phyloP scores from a whole-genome alignment of 2,797 vertebrate species.

The Eulemur rubriventer region DNA sequence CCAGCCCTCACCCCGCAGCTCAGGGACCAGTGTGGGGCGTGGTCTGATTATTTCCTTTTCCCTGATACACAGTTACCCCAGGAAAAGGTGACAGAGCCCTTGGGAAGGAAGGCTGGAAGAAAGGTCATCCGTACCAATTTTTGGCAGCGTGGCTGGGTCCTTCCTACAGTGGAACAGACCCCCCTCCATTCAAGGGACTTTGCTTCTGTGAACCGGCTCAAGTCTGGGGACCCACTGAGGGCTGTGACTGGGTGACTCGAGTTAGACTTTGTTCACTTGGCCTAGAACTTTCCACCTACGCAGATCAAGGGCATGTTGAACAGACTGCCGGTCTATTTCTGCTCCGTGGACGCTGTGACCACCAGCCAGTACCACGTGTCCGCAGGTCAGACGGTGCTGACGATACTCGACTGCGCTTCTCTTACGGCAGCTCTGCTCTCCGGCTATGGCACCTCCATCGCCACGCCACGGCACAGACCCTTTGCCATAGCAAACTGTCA shows the following conservation, averaged over 20 bases:
- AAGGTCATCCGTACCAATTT: neutral
- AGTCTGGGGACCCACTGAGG: neutral
- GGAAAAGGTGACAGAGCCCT: neutral
- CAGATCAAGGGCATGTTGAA: neutral
- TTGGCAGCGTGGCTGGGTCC: neutral
- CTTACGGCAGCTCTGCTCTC: no score
- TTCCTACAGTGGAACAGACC: neutral
- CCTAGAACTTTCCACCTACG: neutral
- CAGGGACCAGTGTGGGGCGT: rapidly evolving
- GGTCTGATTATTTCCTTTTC: no score
- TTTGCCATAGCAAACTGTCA: no score
- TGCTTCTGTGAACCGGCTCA: neutral
- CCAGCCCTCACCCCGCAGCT: rapidly evolving
- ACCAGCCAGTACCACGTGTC: no score
- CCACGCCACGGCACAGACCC: rapidly evolving
- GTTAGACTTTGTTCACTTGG: neutral
- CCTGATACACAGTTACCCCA: no score
- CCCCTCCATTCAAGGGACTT: no score
- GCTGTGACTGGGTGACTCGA: neutral
- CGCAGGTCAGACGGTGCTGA: neutral
- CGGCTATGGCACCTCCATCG: rapidly evolving
- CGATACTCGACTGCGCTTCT: neutral
- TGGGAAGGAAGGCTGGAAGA: neutral
- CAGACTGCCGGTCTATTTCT: neutral
- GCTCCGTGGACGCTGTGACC: neutral